These are phyloP conservation scores for Rhabdomys dilectus DNA, from an alignment of 2,113 vertebrate genomes.

Conservation along the genomic window DNA sequence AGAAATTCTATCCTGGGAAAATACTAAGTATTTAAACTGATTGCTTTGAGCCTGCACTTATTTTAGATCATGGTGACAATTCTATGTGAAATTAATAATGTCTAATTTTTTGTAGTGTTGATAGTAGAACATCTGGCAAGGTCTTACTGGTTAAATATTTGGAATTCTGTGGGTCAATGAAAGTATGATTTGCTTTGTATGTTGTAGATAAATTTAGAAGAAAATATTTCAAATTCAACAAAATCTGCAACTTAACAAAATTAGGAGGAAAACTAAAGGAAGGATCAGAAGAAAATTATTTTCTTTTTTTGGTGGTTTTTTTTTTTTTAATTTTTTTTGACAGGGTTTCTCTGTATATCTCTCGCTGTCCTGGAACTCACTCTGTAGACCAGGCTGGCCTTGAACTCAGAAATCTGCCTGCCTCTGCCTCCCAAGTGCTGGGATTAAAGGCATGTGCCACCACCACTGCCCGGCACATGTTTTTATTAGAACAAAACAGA, in stretches of 20 bases:
- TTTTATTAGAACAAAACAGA: neutral
- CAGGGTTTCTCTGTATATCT: no score
- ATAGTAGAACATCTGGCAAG: neutral
- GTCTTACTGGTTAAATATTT: neutral
- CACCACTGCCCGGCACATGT: neutral
- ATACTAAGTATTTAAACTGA: neutral
- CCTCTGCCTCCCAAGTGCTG: no score
- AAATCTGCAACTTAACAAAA: neutral
- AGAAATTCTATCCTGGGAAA: neutral
- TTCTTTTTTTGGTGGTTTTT: neutral
- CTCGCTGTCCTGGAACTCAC: no score
- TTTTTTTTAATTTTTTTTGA: no score
- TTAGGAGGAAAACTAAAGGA: constrained; percentile 28
- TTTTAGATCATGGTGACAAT: neutral
- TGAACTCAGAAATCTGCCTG: no score
- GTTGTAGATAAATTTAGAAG: neutral
- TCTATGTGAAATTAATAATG: neutral
- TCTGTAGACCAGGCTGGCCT: no score
- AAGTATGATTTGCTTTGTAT: neutral
- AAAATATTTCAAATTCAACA: neutral
- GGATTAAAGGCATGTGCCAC: no score
- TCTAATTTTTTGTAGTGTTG: neutral
- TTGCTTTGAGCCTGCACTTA: neutral
- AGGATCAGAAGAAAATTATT: neutral
- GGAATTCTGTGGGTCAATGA: neutral